phyloP scores from a whole-genome alignment of 2,797 vertebrate genomes.

The Kryptolebias ocellatus region DNA sequence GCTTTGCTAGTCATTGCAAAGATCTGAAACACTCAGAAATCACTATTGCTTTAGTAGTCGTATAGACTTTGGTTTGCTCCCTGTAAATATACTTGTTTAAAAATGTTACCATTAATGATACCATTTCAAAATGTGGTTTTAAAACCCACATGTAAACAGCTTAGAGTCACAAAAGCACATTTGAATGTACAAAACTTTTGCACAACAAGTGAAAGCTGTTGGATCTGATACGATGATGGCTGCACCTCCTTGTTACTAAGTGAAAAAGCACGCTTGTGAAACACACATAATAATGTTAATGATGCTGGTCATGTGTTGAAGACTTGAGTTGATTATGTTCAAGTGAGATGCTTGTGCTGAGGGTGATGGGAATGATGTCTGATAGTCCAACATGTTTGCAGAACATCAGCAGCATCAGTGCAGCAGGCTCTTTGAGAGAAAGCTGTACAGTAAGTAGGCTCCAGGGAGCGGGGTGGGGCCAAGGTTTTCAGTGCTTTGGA shows the following conservation, averaged over 20 bases:
- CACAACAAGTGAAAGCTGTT: slow-evolving; percentile 9
- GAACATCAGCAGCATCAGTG: slow-evolving; percentile 35
- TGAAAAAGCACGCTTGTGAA: slow-evolving; percentile 6
- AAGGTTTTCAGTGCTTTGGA: slow-evolving; percentile 15
- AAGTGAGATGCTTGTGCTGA: slow-evolving; percentile 21
- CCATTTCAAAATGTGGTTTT: too few species aligned
- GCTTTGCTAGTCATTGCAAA: slow-evolving; percentile 26
- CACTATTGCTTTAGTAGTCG: too few species aligned
- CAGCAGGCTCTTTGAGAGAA: slow-evolving; percentile 39
- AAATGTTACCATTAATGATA: slow-evolving; percentile 34
- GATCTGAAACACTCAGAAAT: too few species aligned
- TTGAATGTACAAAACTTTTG: neutral
- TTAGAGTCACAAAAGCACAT: neutral
- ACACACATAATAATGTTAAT: neutral
- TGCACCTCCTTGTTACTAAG: slow-evolving; percentile 6
- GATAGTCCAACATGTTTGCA: slow-evolving; percentile 32
- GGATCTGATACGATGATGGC: slow-evolving; percentile 1
- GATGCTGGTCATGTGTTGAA: slow-evolving; percentile 14
- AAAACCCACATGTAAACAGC: too few species aligned
- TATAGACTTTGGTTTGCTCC: too few species aligned
- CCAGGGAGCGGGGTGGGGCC: slow-evolving; percentile 36
- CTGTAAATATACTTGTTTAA: too few species aligned
- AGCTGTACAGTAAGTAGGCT: slow-evolving; percentile 46
- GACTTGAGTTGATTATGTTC: slow-evolving; percentile 37
- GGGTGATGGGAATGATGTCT: slow-evolving; percentile 27